Percentiles rank a stretch among this genome's conserved stretches.
Evolutionary conservation across 2,113 vertebrate species (phyloP).

Genomic region (Chelonoidis abingdonii): DNA sequence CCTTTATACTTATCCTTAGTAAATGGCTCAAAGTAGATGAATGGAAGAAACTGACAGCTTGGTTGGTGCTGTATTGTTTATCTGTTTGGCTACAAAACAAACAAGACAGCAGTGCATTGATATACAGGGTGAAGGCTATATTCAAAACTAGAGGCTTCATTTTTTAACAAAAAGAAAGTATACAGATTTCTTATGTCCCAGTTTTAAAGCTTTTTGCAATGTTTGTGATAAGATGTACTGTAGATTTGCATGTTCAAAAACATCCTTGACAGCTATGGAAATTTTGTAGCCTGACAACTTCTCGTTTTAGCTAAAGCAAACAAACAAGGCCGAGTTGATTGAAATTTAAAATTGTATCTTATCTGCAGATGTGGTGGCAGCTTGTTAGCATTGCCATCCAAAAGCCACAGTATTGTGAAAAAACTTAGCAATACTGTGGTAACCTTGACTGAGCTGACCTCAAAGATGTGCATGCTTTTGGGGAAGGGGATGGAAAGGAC

Average conservation of each 20-base stretch:
- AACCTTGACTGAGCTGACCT: slow-evolving; percentile 61
- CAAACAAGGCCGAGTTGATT: slow-evolving; percentile 69
- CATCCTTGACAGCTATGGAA: slow-evolving; percentile 74
- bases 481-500: slow-evolving; percentile 14
- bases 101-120: slow-evolving; percentile 21
- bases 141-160: slow-evolving; percentile 14
- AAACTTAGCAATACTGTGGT: slow-evolving; percentile 47
- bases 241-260: slow-evolving; percentile 71
- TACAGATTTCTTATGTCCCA: slow-evolving; percentile 65
- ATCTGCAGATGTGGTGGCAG: slow-evolving; percentile 51
- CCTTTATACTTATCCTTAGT: neutral
- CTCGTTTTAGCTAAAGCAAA: slow-evolving; percentile 66
- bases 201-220: slow-evolving; percentile 67
- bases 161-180: slow-evolving; percentile 16
- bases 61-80: slow-evolving; percentile 33
- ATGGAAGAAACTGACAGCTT: neutral
- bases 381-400: slow-evolving; percentile 60
- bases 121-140: slow-evolving; percentile 36
- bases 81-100: slow-evolving; percentile 39
- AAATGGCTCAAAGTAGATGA: neutral
- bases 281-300: slow-evolving; percentile 71
- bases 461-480: slow-evolving; percentile 51
- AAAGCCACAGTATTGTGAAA: slow-evolving; percentile 60
- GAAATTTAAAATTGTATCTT: slow-evolving; percentile 66
- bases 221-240: slow-evolving; percentile 67